Percentiles rank a stretch among this genome's conserved stretches.
These are phyloP conservation scores for Albula glossodonta DNA, from an alignment of 2,113 vertebrate species.

Conservation along the genomic window DNA sequence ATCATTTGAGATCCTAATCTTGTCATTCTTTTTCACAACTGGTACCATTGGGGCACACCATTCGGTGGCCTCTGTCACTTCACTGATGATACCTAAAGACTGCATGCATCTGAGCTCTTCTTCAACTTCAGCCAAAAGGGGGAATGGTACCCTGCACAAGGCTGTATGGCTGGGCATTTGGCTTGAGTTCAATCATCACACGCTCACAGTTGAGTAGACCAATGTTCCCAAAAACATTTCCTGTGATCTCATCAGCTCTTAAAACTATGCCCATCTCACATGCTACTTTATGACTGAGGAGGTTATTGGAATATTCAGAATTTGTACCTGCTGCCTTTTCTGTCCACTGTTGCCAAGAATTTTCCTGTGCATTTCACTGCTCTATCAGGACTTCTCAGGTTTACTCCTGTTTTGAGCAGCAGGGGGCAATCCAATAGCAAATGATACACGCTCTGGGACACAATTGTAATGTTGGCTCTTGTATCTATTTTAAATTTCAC, in stretches of 20 bases:
- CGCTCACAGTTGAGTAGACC: conserved; percentile 6
- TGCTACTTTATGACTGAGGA: neutral
- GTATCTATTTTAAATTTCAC: conserved; percentile 31
- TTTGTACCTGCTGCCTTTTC: neutral
- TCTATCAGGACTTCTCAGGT: neutral
- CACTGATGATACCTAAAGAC: conserved; percentile 14
- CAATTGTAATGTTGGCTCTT: conserved; percentile 19
- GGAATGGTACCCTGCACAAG: neutral
- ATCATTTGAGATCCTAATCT: conserved; percentile 17
- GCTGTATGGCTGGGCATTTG: conserved; percentile 13
- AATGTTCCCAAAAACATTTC: neutral
- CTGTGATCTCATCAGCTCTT: neutral
- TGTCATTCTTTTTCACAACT: neutral
- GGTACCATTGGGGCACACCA: conserved; percentile 18
- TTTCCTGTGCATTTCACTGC: neutral
- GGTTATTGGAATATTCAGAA: neutral
- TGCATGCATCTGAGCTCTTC: conserved; percentile 21
- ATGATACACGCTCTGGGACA: conserved; percentile 6
- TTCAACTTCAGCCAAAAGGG: conserved; percentile 10
- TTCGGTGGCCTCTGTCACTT: conserved; percentile 23
- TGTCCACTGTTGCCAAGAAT: conserved; percentile 1
- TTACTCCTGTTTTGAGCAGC: neutral
- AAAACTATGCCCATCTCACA: conserved; percentile 6
- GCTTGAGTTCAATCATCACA: conserved; percentile 8
- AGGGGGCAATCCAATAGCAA: neutral